Base-by-base conservation (phyloP, 2,888 invertebrate species). In the Tribolium freemani region DNA sequence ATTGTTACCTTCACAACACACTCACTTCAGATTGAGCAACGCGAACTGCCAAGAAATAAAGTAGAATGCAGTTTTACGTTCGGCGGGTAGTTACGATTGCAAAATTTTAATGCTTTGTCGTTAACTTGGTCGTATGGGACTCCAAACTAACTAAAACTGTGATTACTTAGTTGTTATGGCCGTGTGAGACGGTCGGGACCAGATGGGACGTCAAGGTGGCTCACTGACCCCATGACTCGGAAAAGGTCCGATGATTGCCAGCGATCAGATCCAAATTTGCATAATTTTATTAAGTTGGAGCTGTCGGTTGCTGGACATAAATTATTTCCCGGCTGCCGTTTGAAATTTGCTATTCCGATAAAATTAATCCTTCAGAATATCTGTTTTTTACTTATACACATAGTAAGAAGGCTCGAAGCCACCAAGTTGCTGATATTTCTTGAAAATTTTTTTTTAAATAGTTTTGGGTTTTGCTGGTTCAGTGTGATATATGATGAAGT, bases 71-170 rank as follows among this genome's bases (percentile, higher is more conserved):
- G 77, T 81, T 82, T 82, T 82, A 82, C 75, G 82, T 79, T 78
- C 80, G 79, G 74, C 75, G 80, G 78, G 77, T 79, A 76, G 82
- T 81, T 80, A 81, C 81, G 80, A 82, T 81, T 80, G 82, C 81
- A 77, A 83, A 83, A 83, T 83, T 83, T 83, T 83, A 83, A 83
- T 81, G 81, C 77, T 73, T 74, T 71, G 82, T 82, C 83, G 82
- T 83, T 83, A 83, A 82, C 78, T 80, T 78, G 77, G 77, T 77
- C 76, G 77, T 78, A 77, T 73, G 76, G 78, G 70, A 53, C 76
- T 77, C 77, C 77, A 76, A 38, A 77, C 80, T 79, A 81, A 79
- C 81, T 81, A 80, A 82, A 81, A 79, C 81, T 79, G 82, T 81
- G 81, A 82, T 82, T 82, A 82, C 82, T 82, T 81, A 82, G 81